A percentile compares a stretch with the other conserved stretches of the same genome.
phyloP scores from a whole-genome alignment of 2,797 vertebrate genomes.

The Lagodon rhomboides region DNA sequence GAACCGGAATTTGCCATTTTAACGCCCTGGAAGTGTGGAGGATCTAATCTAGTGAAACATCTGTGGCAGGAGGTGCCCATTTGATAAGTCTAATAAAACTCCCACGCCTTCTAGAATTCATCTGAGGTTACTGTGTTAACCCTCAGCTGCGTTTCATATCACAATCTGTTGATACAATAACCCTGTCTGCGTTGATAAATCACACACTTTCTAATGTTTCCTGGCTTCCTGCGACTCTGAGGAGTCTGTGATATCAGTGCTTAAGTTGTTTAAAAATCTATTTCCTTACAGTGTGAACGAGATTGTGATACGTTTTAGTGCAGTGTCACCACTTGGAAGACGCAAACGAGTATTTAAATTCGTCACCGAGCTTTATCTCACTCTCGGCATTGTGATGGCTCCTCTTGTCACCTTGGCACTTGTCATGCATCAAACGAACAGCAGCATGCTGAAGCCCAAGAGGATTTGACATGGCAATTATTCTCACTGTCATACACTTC shows the following conservation, averaged over 20 bases:
- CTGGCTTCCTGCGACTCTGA: background rate
- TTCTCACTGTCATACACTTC: conserved; percentile 67
- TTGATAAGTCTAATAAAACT: conserved; percentile 58
- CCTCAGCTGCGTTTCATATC: conserved; percentile 23
- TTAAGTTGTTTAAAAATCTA: conserved; percentile 25
- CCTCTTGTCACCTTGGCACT: conserved; percentile 67
- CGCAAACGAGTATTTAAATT: conserved; percentile 48
- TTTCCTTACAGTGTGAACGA: conserved; percentile 28
- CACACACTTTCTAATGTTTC: background rate
- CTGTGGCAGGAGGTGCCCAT: conserved; percentile 43
- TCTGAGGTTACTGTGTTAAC: conserved; percentile 26
- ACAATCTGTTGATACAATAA: background rate
- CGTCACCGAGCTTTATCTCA: conserved; percentile 47
- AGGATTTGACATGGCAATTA: conserved; percentile 77
- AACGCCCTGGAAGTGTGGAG: conserved; percentile 26
- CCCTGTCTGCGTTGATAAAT: conserved; percentile 16
- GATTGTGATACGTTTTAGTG: conserved; percentile 24
- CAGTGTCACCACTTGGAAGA: conserved; percentile 52
- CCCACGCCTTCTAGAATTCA: conserved; percentile 11
- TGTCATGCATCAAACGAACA: conserved; percentile 69
- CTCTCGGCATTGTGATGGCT: conserved; percentile 52
- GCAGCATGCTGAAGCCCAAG: conserved; percentile 62
- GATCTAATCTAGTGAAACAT: conserved; percentile 56
- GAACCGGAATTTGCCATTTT: conserved; percentile 14
- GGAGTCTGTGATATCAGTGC: conserved; percentile 8